Evolutionary conservation across 2,797 vertebrate genomes (phyloP).

Genomic region (Microctenopoma steveboyesi): DNA sequence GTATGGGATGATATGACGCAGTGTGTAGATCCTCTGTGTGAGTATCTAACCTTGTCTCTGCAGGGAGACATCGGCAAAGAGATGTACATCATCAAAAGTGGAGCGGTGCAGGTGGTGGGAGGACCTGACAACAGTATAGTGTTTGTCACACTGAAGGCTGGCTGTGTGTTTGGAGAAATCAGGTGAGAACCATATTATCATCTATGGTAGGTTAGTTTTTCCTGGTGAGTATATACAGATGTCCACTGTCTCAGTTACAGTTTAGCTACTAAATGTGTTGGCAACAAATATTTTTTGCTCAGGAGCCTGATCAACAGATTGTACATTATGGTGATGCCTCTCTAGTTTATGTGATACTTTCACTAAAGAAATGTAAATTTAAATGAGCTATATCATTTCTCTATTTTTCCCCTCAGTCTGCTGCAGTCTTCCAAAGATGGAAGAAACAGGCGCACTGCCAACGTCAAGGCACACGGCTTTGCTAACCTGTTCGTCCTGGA

Average conservation of each 20-base stretch:
- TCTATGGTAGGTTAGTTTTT: no score
- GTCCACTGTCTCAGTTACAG: slow-evolving; percentile 31
- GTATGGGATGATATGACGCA: no score
- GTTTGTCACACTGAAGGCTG: slow-evolving; percentile 93
- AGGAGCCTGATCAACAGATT: no score
- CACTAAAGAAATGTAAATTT: no score
- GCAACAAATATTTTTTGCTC: no score
- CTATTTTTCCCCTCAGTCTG: no score
- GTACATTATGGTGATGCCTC: no score
- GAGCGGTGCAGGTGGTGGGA: slow-evolving; percentile 95
- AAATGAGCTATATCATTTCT: no score
- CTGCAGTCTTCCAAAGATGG: slow-evolving; percentile 88
- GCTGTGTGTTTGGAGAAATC: slow-evolving; percentile 96
- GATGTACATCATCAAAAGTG: slow-evolving; percentile 97
- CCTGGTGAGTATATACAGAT: no score
- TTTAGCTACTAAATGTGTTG: no score
- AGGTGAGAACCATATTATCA: slow-evolving; percentile 73
- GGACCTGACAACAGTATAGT: slow-evolving; percentile 91
- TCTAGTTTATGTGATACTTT: slow-evolving; percentile 75
- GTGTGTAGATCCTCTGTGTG: no score
- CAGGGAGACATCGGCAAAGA: slow-evolving; percentile 97
- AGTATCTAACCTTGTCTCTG: background rate
- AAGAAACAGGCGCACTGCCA: slow-evolving; percentile 92
- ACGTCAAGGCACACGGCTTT: slow-evolving; percentile 92
- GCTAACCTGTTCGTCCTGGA: slow-evolving; percentile 95